Evolutionary conservation across 2,113 vertebrate genomes (phyloP).

Genomic region (Dinomys branickii): DNA sequence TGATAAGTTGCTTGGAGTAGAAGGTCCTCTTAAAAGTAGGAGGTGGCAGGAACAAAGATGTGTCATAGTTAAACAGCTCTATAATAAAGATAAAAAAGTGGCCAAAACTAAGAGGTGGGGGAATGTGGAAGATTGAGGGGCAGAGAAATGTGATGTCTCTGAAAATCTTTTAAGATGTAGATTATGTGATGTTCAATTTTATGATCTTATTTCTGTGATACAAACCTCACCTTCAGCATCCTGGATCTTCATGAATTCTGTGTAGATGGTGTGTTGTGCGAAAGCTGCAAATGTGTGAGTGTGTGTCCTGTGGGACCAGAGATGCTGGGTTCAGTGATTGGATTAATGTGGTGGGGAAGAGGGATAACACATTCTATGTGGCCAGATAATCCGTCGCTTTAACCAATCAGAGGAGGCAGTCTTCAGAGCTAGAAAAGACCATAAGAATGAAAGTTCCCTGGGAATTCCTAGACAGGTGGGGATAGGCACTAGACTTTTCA

Average conservation of each 20-base stretch:
- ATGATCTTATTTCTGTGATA: neutral
- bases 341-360: neutral
- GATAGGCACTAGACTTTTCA: neutral
- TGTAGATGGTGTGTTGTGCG: neutral
- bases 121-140: rapidly evolving
- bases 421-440: neutral
- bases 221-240: neutral
- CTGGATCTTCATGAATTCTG: neutral
- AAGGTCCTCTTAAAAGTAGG: neutral
- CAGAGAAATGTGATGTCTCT: neutral
- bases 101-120: neutral
- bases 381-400: neutral
- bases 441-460: neutral
- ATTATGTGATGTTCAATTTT: neutral
- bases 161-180: neutral
- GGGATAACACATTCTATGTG: too few species aligned
- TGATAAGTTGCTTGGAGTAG: neutral
- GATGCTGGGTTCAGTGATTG: neutral
- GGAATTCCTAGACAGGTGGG: neutral
- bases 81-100: neutral
- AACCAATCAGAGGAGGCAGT: neutral
- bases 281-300: neutral
- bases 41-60: neutral
- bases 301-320: neutral
- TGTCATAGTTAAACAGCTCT: neutral